A percentile compares a stretch with the other conserved stretches of the same genome.
phyloP scores from a whole-genome alignment of 2,797 vertebrate species.

The Pelodytes ibericus region DNA sequence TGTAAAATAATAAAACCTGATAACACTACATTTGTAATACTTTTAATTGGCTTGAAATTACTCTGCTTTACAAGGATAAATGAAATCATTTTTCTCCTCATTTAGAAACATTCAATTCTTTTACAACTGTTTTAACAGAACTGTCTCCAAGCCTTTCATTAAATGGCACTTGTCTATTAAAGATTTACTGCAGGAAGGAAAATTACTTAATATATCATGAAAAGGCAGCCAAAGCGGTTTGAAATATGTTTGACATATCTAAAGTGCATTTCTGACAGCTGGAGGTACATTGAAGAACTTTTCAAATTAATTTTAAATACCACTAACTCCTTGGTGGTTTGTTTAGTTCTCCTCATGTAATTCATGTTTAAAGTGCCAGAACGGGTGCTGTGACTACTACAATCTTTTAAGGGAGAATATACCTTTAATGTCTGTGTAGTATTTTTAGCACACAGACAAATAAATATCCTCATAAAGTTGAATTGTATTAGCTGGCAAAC shows the following conservation, averaged over 20 bases:
- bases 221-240: conserved; percentile 66
- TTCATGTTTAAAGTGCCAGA: conserved; percentile 72
- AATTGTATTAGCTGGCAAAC: conserved; percentile 1
- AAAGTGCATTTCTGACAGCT: conserved; percentile 66
- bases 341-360: conserved; percentile 62
- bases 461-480: conserved; percentile 12
- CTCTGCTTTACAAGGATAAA: conserved; percentile 44
- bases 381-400: conserved; percentile 54
- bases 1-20: conserved; percentile 36
- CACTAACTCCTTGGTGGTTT: conserved; percentile 64
- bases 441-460: conserved; percentile 36
- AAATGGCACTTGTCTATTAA: conserved; percentile 61
- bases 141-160: conserved; percentile 55
- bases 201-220: conserved; percentile 62
- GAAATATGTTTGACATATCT: conserved; percentile 67
- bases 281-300: conserved; percentile 60
- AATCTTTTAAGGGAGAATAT: conserved; percentile 32
- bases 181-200: conserved; percentile 61
- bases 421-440: conserved; percentile 26
- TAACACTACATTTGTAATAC: conserved; percentile 43
- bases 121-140: conserved; percentile 56
- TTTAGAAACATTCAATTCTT: conserved; percentile 43
- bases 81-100: conserved; percentile 38
- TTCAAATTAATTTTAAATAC: conserved; percentile 67
- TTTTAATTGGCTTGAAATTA: conserved; percentile 54